Base-by-base conservation (phyloP, 2,888 invertebrate species). In the Diaperis boleti region DNA sequence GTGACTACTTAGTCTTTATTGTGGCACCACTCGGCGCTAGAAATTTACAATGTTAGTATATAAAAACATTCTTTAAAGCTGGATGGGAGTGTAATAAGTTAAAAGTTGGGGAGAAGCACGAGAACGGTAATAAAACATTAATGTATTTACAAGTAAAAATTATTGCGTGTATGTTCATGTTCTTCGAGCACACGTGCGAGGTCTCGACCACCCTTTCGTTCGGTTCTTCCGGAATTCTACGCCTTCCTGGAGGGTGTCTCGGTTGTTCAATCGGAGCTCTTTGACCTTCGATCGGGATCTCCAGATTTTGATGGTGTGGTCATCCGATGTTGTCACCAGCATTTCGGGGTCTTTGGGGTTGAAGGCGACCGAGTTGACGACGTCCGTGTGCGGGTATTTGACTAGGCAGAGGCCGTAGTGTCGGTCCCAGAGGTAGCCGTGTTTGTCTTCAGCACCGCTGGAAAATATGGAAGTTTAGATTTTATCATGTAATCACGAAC, bases 341-440 rank as follows among this genome's bases (percentile, higher is more conserved):
- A 92, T 91, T 81, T 92, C 90, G 0, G 90, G 86, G 81, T 94
- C 90, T 63, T 83, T 83, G 0, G 93, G 92, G 82, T 92, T 93
- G 76, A 94, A 93, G 1, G 94, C 93, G 1, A 94, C 93, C 13
- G 91, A 90, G 81, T 93, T 94, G 0, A 94, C 94, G 5, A 93
- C 92, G 79, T 92, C 92, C 0, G 81, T 80, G 77, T 94, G 94
- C 1, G 89, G 90, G 70, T 89, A 89, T 74, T 89, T 90, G 0
- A 88, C 88, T 63, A 94, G 80, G 74, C 91, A 91, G 3, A 89
- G 85, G 3, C 92, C 92, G 76, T 93, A 94, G 76, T 92, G 92
- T 50, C 93, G 84, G 76, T 94, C 94, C 94, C 94, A 94, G 11
- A 94, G 78, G 77, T 92, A 92, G 1, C 92, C 93, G 74, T 91